phyloP scores from a whole-genome alignment of 2,113 vertebrate genomes.

The Crypturellus undulatus region DNA sequence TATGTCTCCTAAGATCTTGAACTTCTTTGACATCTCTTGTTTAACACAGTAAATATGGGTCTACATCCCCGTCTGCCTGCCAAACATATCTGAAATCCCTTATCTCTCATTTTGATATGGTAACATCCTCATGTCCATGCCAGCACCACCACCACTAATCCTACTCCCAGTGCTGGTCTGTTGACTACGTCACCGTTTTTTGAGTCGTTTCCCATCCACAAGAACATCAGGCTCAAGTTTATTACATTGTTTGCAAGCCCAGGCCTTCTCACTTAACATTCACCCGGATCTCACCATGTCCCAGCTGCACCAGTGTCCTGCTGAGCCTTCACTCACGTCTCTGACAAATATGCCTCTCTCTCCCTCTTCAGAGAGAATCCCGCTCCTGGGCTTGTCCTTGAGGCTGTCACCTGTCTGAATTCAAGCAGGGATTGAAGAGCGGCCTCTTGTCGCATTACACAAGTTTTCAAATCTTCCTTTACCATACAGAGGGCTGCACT shows the following conservation, averaged over 20 bases:
- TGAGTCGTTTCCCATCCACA: neutral
- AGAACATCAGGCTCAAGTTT: neutral
- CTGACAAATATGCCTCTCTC: neutral
- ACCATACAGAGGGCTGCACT: neutral
- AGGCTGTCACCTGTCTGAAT: neutral
- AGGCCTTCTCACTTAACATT: neutral
- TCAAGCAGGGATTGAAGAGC: neutral
- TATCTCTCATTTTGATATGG: neutral
- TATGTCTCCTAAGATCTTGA: neutral
- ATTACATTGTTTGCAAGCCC: neutral
- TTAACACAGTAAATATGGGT: neutral
- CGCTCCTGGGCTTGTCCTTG: neutral
- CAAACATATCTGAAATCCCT: neutral
- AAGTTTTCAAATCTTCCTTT: neutral
- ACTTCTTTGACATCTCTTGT: neutral
- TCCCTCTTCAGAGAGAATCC: conserved; percentile 2
- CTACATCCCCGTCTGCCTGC: neutral
- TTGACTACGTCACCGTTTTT: neutral
- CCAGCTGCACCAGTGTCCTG: neutral
- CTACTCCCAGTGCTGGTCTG: neutral
- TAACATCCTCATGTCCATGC: neutral
- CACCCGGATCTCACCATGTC: neutral
- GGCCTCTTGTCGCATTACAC: neutral
- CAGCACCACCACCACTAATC: neutral
- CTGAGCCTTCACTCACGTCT: neutral